Conservation (phyloP, 1,140 invertebrate genomes). For the Neotoxoptera formosana region DNA sequence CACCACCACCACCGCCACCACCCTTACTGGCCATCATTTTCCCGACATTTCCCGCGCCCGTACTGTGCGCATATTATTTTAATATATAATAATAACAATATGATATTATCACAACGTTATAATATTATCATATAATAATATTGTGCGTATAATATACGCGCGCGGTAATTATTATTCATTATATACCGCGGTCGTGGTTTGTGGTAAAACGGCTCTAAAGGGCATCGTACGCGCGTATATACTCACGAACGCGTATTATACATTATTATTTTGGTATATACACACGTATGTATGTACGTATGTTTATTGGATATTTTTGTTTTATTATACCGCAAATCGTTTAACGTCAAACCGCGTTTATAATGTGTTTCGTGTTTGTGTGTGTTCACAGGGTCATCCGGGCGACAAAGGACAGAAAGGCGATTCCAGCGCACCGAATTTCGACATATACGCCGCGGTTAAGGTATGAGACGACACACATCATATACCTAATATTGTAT, state of each 20-base stretch:
- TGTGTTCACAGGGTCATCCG: conserved; percentile 75
- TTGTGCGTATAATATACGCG: not conserved
- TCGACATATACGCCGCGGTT: conserved; percentile 88
- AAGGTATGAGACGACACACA: conserved; percentile 71
- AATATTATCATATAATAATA: not conserved
- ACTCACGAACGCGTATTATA: not conserved
- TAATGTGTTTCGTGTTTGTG: conserved; percentile 44
- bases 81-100: not conserved
- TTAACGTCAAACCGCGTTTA: not conserved
- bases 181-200: not conserved
- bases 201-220: conserved; percentile 8
- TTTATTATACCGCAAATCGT: not conserved
- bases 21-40: not conserved
- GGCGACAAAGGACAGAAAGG: conserved; percentile 90
- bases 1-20: too few relatives aligned
- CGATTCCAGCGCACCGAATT: conserved; percentile 83
- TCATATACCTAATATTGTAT: not conserved
- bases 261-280: not conserved
- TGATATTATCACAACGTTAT: not conserved
- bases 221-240: not conserved
- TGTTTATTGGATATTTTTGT: not conserved
- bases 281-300: not conserved
- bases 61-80: not conserved
- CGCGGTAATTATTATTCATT: not conserved
- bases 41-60: not conserved